These are phyloP conservation scores for Liparis tanakae DNA, from an alignment of 2,797 vertebrate species.

Conservation along the genomic window DNA sequence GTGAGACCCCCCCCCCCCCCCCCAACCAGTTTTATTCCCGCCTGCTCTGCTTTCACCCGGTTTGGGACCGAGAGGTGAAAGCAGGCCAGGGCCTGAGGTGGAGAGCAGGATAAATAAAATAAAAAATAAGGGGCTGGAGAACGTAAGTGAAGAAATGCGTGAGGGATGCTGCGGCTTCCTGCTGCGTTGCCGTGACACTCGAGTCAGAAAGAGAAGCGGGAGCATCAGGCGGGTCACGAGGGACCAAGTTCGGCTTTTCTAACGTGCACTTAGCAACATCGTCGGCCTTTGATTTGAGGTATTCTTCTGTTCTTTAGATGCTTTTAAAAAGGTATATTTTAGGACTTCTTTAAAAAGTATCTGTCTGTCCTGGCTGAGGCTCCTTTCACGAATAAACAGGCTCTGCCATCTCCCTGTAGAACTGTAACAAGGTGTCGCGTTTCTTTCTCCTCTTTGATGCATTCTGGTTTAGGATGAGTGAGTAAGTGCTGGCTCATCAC, in stretches of 20 bases:
- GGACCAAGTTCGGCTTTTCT: neutral
- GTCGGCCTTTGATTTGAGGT: slow-evolving; percentile 1
- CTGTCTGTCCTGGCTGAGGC: neutral
- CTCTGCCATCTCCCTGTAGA: neutral
- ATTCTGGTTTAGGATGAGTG: slow-evolving; percentile 17
- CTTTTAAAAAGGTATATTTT: slow-evolving; percentile 9
- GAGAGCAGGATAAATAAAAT: neutral
- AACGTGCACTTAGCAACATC: neutral
- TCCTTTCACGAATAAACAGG: neutral
- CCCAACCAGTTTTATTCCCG: slow-evolving; percentile 21
- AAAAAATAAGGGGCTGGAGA: slow-evolving; percentile 10
- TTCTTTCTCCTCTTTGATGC: neutral
- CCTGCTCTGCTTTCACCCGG: slow-evolving; percentile 24
- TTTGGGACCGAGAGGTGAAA: slow-evolving; percentile 40
- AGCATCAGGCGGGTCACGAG: slow-evolving; percentile 10
- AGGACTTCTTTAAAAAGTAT: neutral
- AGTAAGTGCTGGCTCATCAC: slow-evolving; percentile 33
- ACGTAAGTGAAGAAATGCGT: slow-evolving; percentile 9
- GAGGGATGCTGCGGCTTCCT: neutral
- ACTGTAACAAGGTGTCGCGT: slow-evolving; percentile 12
- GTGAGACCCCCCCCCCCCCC: too few species aligned
- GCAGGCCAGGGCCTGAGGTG: slow-evolving; percentile 49
- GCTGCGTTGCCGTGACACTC: neutral
- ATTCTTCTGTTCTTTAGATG: neutral
- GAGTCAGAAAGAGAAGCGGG: neutral